Base-by-base conservation (phyloP, 2,888 invertebrate species). In the Folsomia candida region DNA sequence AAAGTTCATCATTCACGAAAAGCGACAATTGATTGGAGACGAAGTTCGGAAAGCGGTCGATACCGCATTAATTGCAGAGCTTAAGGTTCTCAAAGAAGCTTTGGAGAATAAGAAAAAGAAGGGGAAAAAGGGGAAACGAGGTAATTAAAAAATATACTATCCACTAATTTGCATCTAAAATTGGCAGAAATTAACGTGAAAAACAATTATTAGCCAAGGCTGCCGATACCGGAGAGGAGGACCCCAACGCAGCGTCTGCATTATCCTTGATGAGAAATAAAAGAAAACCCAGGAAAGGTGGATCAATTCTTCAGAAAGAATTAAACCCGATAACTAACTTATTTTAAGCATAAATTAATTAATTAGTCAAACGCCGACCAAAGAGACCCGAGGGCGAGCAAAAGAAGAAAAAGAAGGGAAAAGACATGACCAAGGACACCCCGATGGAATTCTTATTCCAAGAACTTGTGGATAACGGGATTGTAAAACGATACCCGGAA, bases 401-500 rank as follows among this genome's bases (percentile, higher is more conserved):
- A 77, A 95, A 95, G 83, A 94, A 93, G 85, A 84, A 84, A 75
- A 94, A 93, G 83, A 94, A 94, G 83, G 94, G 95, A 81, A 96
- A 96, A 83, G 96, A 97, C 84, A 85, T 97, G 64, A 97, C 97
- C 0, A 88, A 86, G 0, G 96, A 97, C 81, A 87, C 95, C 82
- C 91, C 92, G 0, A 90, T 91, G 0, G 93, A 94, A 82, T 95
- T 94, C 0, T 85, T 97, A 2, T 94, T 94, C 81, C 95, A 97
- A 83, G 97, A 97, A 83, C 84, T 97, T 20, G 89, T 97, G 0
- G 88, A 90, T 0, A 93, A 96, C 83, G 94, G 95, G 0, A 94
- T 97, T 24, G 94, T 97, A 71, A 89, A 89, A 79, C 89, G 91
- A 71, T 90, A 90, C 81, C 90, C 91, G 0, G 85, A 88, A 74